Evolutionary conservation across 1,140 invertebrate genomes (phyloP), one percentile per base, ranked within the genome.

Genomic region (Drosophila virilis): DNA sequence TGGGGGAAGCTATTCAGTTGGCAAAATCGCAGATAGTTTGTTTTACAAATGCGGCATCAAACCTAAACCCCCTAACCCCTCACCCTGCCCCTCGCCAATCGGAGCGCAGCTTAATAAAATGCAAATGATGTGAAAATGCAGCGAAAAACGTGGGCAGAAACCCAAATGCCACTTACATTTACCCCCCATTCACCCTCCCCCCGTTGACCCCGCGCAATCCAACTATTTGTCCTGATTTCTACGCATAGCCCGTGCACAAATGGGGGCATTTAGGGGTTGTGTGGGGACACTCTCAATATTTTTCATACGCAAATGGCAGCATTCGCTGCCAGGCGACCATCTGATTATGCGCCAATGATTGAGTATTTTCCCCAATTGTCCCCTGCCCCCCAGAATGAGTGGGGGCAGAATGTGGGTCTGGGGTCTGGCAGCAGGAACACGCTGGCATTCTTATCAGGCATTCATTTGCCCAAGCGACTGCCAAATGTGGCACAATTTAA

Each of bases 81-180:
- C 33, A 2, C n/a, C 9, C 22, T 13, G 13, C 2, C 8, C 10
- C 58, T 3, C 9, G 8, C 8, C 8, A 12, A 15, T 40, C 9
- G 37, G n/a, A 43, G 45, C 43, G 15, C 9, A 54, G 62, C 62
- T 67, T 71, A 75, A 75, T 75, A 75, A 75, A 62, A 75, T 75
- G 73, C 68, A 75, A 75, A 75, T 75, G 68, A 71, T 71, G 73
- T 71, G 73, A 71, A 75, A 75, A 75, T 71, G 60, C 68, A 65
- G 9, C 46, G 68, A 35, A 17, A 74, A 74, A 55, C 32, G 54
- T 59, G 33, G 42, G 35, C 38, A 43, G 52, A 33, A 32, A 43
- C 38, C 59, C 54, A 65, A 75, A 65, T 65, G 59, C 73, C 60
- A 65, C 73, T 71, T 54, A 54, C 60, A 65, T 50, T 68, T 60